These are phyloP conservation scores for Scaptodrosophila latifasciaeformis DNA, from an alignment of 2,888 invertebrate species.

Conservation along the genomic window DNA sequence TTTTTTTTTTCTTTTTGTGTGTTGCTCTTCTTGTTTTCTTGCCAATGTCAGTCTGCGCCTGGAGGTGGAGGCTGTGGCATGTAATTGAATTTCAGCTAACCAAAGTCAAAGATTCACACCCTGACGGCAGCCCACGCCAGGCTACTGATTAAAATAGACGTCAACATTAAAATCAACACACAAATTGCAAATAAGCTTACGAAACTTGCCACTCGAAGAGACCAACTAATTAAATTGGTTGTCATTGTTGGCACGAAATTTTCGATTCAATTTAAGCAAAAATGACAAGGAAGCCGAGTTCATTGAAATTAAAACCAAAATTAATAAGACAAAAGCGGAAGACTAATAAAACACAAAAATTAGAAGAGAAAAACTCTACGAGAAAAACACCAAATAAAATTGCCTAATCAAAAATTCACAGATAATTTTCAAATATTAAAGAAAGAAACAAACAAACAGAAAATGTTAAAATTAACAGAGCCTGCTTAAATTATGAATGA, in stretches of 20 bases:
- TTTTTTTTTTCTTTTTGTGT: conserved; percentile 7
- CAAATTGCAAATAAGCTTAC: conserved; percentile 6
- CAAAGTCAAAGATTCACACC: conserved; percentile 19
- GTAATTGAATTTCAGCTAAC: conserved; percentile 1
- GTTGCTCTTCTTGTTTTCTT: too few relatives aligned
- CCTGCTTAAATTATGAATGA: conserved; percentile 5
- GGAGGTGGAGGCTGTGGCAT: conserved; percentile 1
- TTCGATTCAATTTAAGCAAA: neutral
- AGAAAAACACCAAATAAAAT: conserved; percentile 1
- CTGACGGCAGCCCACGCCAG: neutral
- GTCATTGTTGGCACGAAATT: conserved; percentile 9
- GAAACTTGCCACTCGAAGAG: neutral
- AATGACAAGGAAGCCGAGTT: neutral
- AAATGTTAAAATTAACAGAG: neutral
- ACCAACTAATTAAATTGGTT: conserved; percentile 8
- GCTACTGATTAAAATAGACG: conserved; percentile 8
- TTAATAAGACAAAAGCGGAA: too few relatives aligned
- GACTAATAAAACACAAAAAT: too few relatives aligned
- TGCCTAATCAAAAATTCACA: neutral
- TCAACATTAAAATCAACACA: conserved; percentile 2
- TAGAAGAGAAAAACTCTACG: neutral
- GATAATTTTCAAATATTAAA: too few relatives aligned
- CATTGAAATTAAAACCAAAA: too few relatives aligned
- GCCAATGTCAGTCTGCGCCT: conserved; percentile 3
- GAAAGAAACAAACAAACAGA: too few relatives aligned